Base-by-base conservation (phyloP, 2,888 invertebrate genomes). In the Teleogryllus oceanicus region DNA sequence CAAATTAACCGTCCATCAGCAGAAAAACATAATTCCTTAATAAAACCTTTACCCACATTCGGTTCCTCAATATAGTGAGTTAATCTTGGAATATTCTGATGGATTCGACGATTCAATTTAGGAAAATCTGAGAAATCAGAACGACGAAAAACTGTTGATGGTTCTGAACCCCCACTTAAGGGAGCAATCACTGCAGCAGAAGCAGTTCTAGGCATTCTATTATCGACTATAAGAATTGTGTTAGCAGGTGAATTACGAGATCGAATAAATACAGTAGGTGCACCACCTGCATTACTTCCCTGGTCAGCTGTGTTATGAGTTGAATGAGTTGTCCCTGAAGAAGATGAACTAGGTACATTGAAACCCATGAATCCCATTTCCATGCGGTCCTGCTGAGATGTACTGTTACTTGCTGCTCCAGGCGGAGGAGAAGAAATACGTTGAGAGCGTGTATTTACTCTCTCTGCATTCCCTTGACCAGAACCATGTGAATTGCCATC, bases 21-120 rank as follows among this genome's bases (percentile, higher is more conserved):
- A 1, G 96, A 96, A 87, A 96, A 97, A 84, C 95, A 95, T 77
- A 96, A 88, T 85, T 97, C 98, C 87, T 98, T 98, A 80, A 98
- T 97, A 84, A 94, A 96, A 0, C 96, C 97, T 83, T 93, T 93
- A 2, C 96, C 97, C 18, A 94, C 94, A 85, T 95, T 96, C 0
- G 95, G 93, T 86, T 98, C 97, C 84, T 95, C 92, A 12, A 92
- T 90, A 85, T 91, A 97, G 87, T 95, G 95, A 11, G 96, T 92
- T 78, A 98, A 90, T 76, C 97, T 90, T 18, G 93, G 92, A 24
- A 90, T 88, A 87, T 96, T 96, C 84, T 91, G 90, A 77, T 92
- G 88, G 80, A 94, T 91, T 82, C 88, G 87, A 13, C 62, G 81
- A 78, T 81, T 80, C 18, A 51, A n/a, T 49, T 77, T 77, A 18